phyloP scores from a whole-genome alignment of 2,888 invertebrate species.

The Cryptus viduatorius region DNA sequence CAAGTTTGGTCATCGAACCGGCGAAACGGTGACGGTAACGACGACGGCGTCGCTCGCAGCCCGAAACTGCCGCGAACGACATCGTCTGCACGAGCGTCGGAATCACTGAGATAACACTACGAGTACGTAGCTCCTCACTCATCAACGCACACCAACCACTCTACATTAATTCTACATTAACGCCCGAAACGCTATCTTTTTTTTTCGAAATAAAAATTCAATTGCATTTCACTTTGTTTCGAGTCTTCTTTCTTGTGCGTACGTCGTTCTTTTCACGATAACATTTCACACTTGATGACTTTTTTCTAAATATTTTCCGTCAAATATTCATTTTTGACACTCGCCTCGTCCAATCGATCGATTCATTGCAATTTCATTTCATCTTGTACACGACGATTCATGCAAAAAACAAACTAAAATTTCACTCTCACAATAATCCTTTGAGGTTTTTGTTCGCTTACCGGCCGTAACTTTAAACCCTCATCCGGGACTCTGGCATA shows the following conservation, averaged over 20 bases:
- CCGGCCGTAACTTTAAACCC: neutral
- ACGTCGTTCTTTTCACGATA: no score
- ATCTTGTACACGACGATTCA: neutral
- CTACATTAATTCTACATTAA: neutral
- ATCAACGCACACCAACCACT: neutral
- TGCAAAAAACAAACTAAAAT: neutral
- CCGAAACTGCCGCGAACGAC: constrained; percentile 58
- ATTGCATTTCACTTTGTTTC: neutral
- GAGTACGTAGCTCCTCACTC: neutral
- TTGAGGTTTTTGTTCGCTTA: constrained; percentile 19
- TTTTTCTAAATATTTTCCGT: neutral
- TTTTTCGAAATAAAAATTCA: neutral
- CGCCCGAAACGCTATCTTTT: neutral
- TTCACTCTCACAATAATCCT: constrained; percentile 47
- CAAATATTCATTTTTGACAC: neutral
- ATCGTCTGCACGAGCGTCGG: constrained; percentile 75
- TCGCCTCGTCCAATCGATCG: neutral
- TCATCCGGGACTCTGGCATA: constrained; percentile 38
- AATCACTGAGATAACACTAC: constrained; percentile 67
- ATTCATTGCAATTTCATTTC: constrained; percentile 45
- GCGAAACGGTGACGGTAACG: constrained; percentile 73
- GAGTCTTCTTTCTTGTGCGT: no score
- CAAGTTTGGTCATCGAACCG: constrained; percentile 65
- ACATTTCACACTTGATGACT: neutral
- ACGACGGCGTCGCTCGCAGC: constrained; percentile 71